Evolutionary conservation across 2,113 vertebrate species (phyloP), one percentile per base, ranked within the genome.

Genomic region (Gallinago paraguaiae): DNA sequence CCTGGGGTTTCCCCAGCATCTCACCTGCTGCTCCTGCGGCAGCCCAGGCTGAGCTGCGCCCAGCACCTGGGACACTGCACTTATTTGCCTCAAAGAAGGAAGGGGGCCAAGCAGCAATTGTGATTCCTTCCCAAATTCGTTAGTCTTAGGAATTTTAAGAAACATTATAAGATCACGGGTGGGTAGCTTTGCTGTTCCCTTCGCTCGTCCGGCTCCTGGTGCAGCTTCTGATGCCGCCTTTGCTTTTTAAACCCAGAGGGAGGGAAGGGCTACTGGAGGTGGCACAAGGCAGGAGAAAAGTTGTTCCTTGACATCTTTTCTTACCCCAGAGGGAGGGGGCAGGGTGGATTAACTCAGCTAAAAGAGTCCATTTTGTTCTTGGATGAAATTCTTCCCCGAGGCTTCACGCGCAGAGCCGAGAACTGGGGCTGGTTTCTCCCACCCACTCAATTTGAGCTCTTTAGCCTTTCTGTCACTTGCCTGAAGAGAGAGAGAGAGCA

Each of bases 381-480:
- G 27, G 53, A 82, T 2, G 1, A 68, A 95, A 69, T 93, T 86
- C 83, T 82, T 54, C 86, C 93, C 96, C 0, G 74, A 78, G 95
- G 96, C 95, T 91, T 79, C 88, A 75, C 19, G 77, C 82, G 46
- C 82, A 96, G 96, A 95, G 93, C 92, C 88, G 83, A 87, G 93
- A 68, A 91, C 64, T 46, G 18, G 61, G 90, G 83, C 61, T 1
- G 8, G 71, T 53, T 88, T 79, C 88, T 93, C 96, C 96, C 96
- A 96, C 95, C 92, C 96, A 82, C 96, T 97, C 96, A 65, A 72
- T 88, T 82, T 72, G 80, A 96, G 93, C 86, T 90, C 90, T 95
- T 95, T 94, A 93, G 94, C 88, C 88, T 68, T 67, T 93, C 92
- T 96, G 86, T 79, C 93, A 72, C 63, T 96, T 37, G 93, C 57